Percentiles rank a stretch among this genome's conserved stretches.
These are phyloP conservation scores for Gambusia affinis DNA, from an alignment of 2,113 vertebrate genomes.

Conservation along the genomic window DNA sequence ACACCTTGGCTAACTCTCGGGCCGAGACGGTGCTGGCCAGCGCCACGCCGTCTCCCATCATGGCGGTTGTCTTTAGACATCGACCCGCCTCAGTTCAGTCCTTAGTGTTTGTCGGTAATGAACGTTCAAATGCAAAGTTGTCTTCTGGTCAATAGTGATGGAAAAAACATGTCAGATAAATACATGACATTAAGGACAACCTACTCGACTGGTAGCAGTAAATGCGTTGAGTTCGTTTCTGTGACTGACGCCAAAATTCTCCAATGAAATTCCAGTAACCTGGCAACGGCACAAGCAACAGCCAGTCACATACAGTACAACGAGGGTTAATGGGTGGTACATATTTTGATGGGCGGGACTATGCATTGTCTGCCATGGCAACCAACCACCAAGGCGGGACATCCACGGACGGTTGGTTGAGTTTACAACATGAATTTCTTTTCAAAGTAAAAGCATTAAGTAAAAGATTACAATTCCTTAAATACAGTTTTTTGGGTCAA, in stretches of 20 bases:
- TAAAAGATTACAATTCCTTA: neutral
- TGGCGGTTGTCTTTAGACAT: slow-evolving; percentile 84
- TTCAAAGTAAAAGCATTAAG: slow-evolving; percentile 42
- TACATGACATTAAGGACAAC: slow-evolving; percentile 59
- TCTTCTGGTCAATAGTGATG: slow-evolving; percentile 42
- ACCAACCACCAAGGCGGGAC: slow-evolving; percentile 58
- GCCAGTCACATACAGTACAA: slow-evolving; percentile 44
- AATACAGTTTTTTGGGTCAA: neutral
- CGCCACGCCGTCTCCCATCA: slow-evolving; percentile 80
- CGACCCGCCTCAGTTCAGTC: slow-evolving; percentile 14
- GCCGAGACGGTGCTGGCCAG: slow-evolving; percentile 78
- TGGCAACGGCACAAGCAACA: neutral
- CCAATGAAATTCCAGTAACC: slow-evolving; percentile 45
- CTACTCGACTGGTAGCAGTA: slow-evolving; percentile 57
- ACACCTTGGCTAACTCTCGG: slow-evolving; percentile 73
- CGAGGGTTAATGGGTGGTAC: slow-evolving; percentile 43
- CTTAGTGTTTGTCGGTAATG: slow-evolving; percentile 2
- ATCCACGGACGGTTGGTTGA: slow-evolving; percentile 34
- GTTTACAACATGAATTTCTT: neutral
- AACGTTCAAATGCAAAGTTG: slow-evolving; percentile 3
- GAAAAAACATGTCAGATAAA: slow-evolving; percentile 59
- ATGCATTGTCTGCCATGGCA: slow-evolving; percentile 68
- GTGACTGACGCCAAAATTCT: slow-evolving; percentile 16
- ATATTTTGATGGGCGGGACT: slow-evolving; percentile 32
- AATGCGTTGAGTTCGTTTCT: slow-evolving; percentile 29